Base-by-base conservation (phyloP, 2,797 vertebrate species). In the Masticophis lateralis region DNA sequence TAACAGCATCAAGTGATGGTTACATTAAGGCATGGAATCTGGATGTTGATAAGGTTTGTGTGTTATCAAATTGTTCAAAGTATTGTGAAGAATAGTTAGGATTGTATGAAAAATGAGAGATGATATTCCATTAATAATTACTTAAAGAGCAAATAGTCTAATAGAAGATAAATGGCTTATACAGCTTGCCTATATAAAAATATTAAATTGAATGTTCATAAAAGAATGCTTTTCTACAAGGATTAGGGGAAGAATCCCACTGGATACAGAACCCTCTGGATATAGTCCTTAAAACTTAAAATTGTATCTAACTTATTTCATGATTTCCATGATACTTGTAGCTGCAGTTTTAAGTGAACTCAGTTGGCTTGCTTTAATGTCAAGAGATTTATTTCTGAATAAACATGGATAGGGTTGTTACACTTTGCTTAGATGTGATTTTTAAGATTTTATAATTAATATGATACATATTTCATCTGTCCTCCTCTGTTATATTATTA, bases 21-120 rank as follows among this genome's bases (percentile, higher is more conserved):
- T 99, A 98, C 96, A 98, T 99, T 97, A 99, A 99, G 98, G 97
- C 99, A 97, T 99, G 99, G 99, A 98, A 98, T 91, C 96, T 99
- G 56, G 93, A 97, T 92, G 95, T 98, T 57, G 96, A 98, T 92
- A 98, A 99, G 98, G 99, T 98, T 91, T 61, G 98, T 97, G 92
- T 92, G 2, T 69, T 60, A 27, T 61, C 32, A 74, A 25, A 51
- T 61, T 91, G 8, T 88, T 90, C 47, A 25, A 7, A 14, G 6
- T 18, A 66, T 92, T 91, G 47, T 74, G 47, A 92, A 95, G 63
- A 94, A 63, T 83, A 51, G 0, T 55, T 83, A 91, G 63, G 20
- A 11, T 11, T 87, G 16, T 91, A 27, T 69, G 16, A 16, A 92
- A 61, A 83, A 83, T 83, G 10, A 47, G 20, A 47, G 43, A 83